Evolutionary conservation across 2,888 invertebrate genomes (phyloP).

Genomic region (Drosophila siamana): DNA sequence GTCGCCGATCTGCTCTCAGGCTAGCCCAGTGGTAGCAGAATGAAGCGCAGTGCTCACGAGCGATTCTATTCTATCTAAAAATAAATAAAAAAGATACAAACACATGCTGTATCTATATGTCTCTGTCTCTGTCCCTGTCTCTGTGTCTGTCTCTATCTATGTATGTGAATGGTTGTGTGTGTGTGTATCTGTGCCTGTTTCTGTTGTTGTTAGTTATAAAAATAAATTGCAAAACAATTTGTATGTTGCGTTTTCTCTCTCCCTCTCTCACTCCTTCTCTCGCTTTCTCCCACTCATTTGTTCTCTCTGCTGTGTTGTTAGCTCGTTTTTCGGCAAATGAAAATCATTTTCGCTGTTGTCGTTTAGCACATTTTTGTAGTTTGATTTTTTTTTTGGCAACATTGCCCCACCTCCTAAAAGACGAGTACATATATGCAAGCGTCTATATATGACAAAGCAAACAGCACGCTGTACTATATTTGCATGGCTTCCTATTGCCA

Average conservation of each 20-base stretch:
- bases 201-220: constrained; percentile 67
- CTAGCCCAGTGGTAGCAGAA: constrained; percentile 26
- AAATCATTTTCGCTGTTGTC: constrained; percentile 68
- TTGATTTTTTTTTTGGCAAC: constrained; percentile 41
- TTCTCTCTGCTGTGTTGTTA: constrained; percentile 34
- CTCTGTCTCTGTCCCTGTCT: constrained; percentile 31
- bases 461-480: constrained; percentile 12
- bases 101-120: constrained; percentile 32
- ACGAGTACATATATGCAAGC: constrained; percentile 1
- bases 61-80: constrained; percentile 68
- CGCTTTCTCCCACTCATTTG: not conserved
- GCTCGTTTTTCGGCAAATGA: constrained; percentile 48
- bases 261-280: constrained; percentile 17
- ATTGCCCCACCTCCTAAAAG: constrained; percentile 26
- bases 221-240: constrained; percentile 76
- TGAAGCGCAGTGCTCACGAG: constrained; percentile 35
- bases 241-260: constrained; percentile 42
- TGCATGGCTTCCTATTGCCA: constrained; percentile 41
- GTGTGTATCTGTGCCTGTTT: constrained; percentile 44
- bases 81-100: constrained; percentile 61
- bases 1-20: constrained; percentile 59
- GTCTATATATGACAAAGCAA: constrained; percentile 9
- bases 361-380: constrained; percentile 63
- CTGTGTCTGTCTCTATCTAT: constrained; percentile 25
- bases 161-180: constrained; percentile 38